Percentiles rank a stretch among this genome's conserved stretches.
phyloP scores from a whole-genome alignment of 23 tunicate genomes.

The Oikopleura albicans region DNA sequence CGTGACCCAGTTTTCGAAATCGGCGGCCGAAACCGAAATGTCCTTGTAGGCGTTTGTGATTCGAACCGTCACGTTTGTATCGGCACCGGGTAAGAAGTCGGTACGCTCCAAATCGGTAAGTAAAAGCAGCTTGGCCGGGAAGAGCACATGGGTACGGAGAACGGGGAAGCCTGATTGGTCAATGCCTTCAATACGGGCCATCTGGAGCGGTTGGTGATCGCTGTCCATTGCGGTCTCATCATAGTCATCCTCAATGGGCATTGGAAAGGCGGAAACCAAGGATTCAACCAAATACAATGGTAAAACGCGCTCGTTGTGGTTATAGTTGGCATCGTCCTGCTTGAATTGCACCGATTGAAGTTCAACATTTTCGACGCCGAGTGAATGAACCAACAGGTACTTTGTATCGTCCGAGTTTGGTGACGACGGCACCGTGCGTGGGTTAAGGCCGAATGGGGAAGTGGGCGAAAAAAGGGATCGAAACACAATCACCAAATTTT shows the following conservation, averaged over 20 bases:
- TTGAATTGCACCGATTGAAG: slow-evolving; percentile 9
- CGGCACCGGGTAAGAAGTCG: slow-evolving; percentile 11
- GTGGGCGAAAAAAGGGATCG: too few relatives aligned
- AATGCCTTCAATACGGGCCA: slow-evolving; percentile 4
- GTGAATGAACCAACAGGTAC: neutral
- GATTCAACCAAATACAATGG: slow-evolving; percentile 4
- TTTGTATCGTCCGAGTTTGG: neutral
- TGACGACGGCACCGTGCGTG: neutral
- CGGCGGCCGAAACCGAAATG: neutral
- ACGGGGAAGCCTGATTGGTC: slow-evolving; percentile 14
- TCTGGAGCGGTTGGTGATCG: neutral
- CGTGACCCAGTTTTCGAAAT: neutral
- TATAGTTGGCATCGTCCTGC: neutral
- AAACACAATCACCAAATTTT: too few relatives aligned
- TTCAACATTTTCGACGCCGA: slow-evolving; percentile 16
- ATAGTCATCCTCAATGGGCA: neutral
- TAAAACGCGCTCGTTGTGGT: neutral
- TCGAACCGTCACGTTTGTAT: neutral
- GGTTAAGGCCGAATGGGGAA: slow-evolving; percentile 17
- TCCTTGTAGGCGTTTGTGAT: neutral
- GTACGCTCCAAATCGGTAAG: neutral
- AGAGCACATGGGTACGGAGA: neutral
- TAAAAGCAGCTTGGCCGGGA: neutral
- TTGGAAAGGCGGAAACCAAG: neutral
- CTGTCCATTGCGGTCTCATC: neutral